Percentiles rank a stretch among this genome's conserved stretches.
phyloP scores from a whole-genome alignment of 2,888 invertebrate genomes.

The Acleris sparsana region DNA sequence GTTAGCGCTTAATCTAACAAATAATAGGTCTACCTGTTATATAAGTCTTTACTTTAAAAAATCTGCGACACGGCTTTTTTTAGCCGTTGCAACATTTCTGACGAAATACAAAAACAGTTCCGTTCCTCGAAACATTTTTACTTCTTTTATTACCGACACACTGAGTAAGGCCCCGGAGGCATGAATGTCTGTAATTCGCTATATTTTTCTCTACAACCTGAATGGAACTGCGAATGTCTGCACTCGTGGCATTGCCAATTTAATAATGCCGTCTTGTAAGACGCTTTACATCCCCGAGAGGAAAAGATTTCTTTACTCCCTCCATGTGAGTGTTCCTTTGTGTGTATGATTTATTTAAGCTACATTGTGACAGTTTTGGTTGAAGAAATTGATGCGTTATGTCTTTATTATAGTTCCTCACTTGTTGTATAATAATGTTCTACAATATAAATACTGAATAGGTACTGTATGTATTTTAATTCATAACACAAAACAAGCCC shows the following conservation, averaged over 20 bases:
- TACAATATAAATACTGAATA: no score
- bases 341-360: conserved; percentile 31
- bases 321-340: conserved; percentile 32
- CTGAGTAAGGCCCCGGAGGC: conserved; percentile 15
- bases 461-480: no score
- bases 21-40: no score
- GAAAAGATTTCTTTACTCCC: conserved; percentile 52
- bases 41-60: no score
- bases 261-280: conserved; percentile 68
- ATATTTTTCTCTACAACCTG: conserved; percentile 55
- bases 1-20: no score
- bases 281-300: conserved; percentile 48
- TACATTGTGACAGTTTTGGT: conserved; percentile 9
- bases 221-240: conserved; percentile 57
- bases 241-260: conserved; percentile 57
- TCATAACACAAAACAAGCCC: no score
- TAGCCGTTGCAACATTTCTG: no score
- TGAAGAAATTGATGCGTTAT: conserved; percentile 1
- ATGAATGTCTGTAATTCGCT: conserved; percentile 36
- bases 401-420: not conserved
- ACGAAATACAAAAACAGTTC: no score
- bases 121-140: no score
- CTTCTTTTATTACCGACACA: not conserved
- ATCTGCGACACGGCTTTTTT: no score
- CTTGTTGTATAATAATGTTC: no score